phyloP scores from a whole-genome alignment of 1,140 invertebrate species.

The Apis florea region DNA sequence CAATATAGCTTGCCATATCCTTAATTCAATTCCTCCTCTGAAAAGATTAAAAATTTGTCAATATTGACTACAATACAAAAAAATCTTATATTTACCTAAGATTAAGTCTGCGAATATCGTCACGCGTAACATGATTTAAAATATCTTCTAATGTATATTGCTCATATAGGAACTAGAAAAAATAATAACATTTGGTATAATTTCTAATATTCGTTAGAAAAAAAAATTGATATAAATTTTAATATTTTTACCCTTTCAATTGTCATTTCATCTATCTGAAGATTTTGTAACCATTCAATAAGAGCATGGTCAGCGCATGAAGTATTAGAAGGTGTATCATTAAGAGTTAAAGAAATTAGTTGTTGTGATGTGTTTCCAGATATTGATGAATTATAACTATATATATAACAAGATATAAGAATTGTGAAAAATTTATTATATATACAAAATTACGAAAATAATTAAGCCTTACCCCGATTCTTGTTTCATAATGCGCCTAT shows the following conservation, averaged over 20 bases:
- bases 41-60: constrained; percentile 36
- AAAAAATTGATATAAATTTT: constrained; percentile 3
- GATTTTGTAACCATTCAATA: constrained; percentile 82
- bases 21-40: constrained; percentile 83
- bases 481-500: constrained; percentile 63
- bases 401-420: constrained; percentile 45
- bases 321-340: constrained; percentile 61
- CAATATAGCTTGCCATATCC: constrained; percentile 82
- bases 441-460: neutral
- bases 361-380: constrained; percentile 54
- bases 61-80: neutral
- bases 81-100: constrained; percentile 82
- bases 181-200: constrained; percentile 8
- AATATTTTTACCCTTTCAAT: constrained; percentile 80
- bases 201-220: neutral
- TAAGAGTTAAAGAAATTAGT: constrained; percentile 68
- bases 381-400: constrained; percentile 63
- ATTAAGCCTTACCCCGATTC: constrained; percentile 68
- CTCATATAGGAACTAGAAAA: constrained; percentile 85
- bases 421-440: neutral
- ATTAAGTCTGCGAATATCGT: constrained; percentile 88
- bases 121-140: constrained; percentile 86
- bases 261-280: constrained; percentile 82
- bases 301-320: constrained; percentile 77
- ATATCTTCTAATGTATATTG: constrained; percentile 91